Evolutionary conservation across 92 coral and sea anemone genomes (phyloP).

Genomic region (Porites evermanni): DNA sequence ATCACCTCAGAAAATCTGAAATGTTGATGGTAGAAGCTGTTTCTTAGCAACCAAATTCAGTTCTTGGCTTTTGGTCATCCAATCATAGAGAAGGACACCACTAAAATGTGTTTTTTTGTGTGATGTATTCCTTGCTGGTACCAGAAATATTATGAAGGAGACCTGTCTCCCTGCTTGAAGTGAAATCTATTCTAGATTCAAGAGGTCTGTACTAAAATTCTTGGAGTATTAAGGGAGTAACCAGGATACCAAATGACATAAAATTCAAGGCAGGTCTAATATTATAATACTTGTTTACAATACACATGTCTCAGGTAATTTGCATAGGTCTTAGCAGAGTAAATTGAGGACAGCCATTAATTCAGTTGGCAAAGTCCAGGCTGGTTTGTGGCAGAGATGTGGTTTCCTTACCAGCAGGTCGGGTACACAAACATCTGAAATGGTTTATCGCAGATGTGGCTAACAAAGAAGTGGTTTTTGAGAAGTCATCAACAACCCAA

Average conservation of each 20-base stretch:
- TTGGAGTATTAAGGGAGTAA: constrained; percentile 3
- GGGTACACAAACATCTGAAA: background rate
- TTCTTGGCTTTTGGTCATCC: constrained; percentile 1
- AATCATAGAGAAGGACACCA: constrained; percentile 7
- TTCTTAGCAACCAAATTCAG: constrained; percentile 33
- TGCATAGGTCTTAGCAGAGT: constrained; percentile 10
- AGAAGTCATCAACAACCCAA: constrained; percentile 7
- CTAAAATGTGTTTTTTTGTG: constrained; percentile 19
- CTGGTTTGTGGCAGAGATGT: constrained; percentile 11
- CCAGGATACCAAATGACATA: constrained; percentile 28
- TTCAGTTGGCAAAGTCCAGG: constrained; percentile 6
- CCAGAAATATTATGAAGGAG: constrained; percentile 23
- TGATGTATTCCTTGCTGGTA: constrained; percentile 37
- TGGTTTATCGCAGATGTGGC: background rate
- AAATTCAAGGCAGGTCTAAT: constrained; percentile 15
- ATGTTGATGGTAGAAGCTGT: constrained; percentile 18
- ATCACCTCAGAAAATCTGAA: constrained; percentile 13
- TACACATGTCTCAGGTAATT: constrained; percentile 5
- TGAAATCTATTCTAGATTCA: background rate
- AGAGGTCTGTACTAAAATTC: constrained; percentile 13
- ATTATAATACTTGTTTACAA: too few relatives aligned
- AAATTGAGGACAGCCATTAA: background rate
- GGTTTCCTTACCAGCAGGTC: constrained; percentile 2
- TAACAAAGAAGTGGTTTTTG: background rate
- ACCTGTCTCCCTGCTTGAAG: constrained; percentile 21